Percentiles rank a stretch among this genome's conserved stretches.
Evolutionary conservation across 1,140 invertebrate genomes (phyloP).

Genomic region (Musca vetustissima): DNA sequence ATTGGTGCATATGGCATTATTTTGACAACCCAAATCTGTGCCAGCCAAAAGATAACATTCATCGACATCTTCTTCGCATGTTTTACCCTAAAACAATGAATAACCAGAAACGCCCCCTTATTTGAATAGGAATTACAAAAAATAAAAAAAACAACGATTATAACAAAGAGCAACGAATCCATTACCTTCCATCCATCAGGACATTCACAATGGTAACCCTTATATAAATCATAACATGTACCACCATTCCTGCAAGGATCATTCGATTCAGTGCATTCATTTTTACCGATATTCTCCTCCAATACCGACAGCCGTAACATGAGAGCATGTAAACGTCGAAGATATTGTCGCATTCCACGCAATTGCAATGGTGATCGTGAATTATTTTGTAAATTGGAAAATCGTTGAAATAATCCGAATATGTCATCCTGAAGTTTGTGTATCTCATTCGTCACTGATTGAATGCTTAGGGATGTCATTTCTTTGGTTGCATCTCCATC

Average conservation of each 20-base stretch:
- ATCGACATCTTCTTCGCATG: constrained; percentile 81
- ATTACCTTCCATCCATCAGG: constrained; percentile 74
- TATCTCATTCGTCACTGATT: constrained; percentile 33
- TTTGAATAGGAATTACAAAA: too few species aligned
- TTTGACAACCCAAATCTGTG: constrained; percentile 86
- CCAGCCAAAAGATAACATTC: constrained; percentile 78
- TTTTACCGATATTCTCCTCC: constrained; percentile 31
- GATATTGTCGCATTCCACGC: constrained; percentile 29
- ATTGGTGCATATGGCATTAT: constrained; percentile 85
- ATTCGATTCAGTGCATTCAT: constrained; percentile 64
- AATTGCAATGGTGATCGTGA: constrained; percentile 20
- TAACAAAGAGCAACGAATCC: too few species aligned
- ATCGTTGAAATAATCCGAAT: background rate
- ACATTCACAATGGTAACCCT: constrained; percentile 75
- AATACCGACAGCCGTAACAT: constrained; percentile 20
- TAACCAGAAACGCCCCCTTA: too few species aligned
- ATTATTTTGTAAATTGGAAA: constrained; percentile 29
- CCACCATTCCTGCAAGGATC: constrained; percentile 84
- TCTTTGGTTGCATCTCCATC: constrained; percentile 4
- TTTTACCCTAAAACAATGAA: constrained; percentile 60
- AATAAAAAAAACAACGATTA: too few species aligned
- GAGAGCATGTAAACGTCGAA: constrained; percentile 31
- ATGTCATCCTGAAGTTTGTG: constrained; percentile 33
- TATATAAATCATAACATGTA: constrained; percentile 74
- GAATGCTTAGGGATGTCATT: background rate